A percentile compares a stretch with the other conserved stretches of the same genome.
These are phyloP conservation scores for Ornithoptera priamus DNA, from an alignment of 2,888 invertebrate species.

Conservation along the genomic window DNA sequence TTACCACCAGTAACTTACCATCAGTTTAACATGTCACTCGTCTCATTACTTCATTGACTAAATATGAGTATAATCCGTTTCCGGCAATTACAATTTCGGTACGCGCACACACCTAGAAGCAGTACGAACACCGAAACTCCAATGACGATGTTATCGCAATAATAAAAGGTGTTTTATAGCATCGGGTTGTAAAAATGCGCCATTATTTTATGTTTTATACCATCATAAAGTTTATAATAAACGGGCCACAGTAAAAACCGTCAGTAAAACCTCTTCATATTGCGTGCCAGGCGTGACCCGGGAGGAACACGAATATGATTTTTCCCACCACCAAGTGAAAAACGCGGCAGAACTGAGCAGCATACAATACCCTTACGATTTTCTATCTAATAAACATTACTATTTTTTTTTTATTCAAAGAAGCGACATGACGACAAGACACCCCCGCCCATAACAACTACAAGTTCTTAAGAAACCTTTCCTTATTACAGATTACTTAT, in stretches of 20 bases:
- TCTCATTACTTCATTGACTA: too few species aligned
- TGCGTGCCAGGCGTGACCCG: slow-evolving; percentile 47
- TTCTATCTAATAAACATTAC: neutral
- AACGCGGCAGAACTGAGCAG: neutral
- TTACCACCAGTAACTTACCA: too few species aligned
- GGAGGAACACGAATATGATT: slow-evolving; percentile 27
- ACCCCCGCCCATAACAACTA: too few species aligned
- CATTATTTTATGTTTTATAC: slow-evolving; percentile 74
- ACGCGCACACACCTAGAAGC: slow-evolving; percentile 22
- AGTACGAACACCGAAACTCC: slow-evolving; percentile 42
- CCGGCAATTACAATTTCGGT: slow-evolving; percentile 8
- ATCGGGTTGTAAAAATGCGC: slow-evolving; percentile 70
- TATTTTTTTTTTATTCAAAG: too few species aligned
- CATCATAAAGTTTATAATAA: slow-evolving; percentile 76
- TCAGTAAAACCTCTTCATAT: slow-evolving; percentile 60
- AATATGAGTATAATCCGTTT: neutral
- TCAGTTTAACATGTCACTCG: too few species aligned
- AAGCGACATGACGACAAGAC: too few species aligned
- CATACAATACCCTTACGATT: neutral
- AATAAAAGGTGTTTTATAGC: slow-evolving; percentile 75
- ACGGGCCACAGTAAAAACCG: slow-evolving; percentile 65
- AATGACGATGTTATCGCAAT: slow-evolving; percentile 60
- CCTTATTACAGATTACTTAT: too few species aligned
- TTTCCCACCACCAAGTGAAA: slow-evolving; percentile 14
- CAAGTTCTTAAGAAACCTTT: too few species aligned